Evolutionary conservation across 2,888 invertebrate genomes (phyloP), one percentile per base, ranked within the genome.

Genomic region (Gastracanthus pulcherrimus): DNA sequence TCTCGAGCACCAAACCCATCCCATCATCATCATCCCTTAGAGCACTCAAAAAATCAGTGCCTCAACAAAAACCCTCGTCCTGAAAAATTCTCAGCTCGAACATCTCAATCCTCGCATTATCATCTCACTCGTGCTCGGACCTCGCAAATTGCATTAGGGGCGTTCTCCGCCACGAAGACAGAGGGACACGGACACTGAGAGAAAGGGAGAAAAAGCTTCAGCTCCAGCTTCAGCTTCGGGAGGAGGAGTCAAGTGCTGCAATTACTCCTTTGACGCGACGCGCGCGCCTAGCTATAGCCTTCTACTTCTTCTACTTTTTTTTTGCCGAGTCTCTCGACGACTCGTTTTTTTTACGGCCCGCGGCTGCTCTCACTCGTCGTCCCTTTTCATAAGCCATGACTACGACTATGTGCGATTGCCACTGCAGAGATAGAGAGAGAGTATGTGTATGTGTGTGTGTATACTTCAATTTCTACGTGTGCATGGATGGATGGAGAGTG

Each of bases 241-340:
- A 31, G 1, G 29, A 11, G 31, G 3, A 41, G 36, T 58, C 66
- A 16, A 72, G 72, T 79, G 34, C 31, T 13, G 51, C 64, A 58
- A 79, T 79, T 79, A 72, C 55, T 51, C 66, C 58, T 66, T 79
- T 55, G 66, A 58, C 60, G 58, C 31, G 58, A n/a, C 19, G 19
- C 31, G 19, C 48, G 11, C 36, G 11, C 29, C 72, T 16, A 9
- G 23, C 38, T 34, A 31, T 31, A 19, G 38, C 19, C n/a, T 16
- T 36, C 51, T 36, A 7, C 1, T 4, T 13, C 45, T 38, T 51
- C n/a, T 29, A 26, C 2, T 3, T 19, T 29, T 58, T 5, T 6
- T 7, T 45, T 31, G 31, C 51, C 19, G 36, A 31, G 3, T 11
- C 16, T 29, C 7, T 7, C 16, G 3, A 16, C 45, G 16, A 48